A percentile compares a stretch with the other conserved stretches of the same genome.
phyloP scores from a whole-genome alignment of 2,888 invertebrate species.

The Acleris cristana region DNA sequence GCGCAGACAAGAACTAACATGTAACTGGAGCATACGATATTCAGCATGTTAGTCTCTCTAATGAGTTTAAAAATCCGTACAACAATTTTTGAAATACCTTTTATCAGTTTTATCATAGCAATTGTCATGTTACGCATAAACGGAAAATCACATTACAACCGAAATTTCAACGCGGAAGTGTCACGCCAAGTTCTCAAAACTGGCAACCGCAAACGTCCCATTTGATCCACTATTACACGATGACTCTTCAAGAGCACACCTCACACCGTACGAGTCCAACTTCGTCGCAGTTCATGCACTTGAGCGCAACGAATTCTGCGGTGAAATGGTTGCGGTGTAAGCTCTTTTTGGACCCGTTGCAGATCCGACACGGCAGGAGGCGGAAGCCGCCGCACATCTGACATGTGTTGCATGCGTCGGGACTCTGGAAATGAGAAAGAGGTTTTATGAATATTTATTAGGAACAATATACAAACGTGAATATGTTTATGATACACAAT shows the following conservation, averaged over 20 bases:
- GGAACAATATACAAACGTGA: too few relatives aligned
- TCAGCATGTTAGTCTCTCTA: too few relatives aligned
- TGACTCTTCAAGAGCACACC: constrained; percentile 85
- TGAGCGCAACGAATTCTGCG: constrained; percentile 95
- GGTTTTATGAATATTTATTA: not conserved
- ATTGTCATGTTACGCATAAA: not conserved
- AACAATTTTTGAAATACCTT: too few relatives aligned
- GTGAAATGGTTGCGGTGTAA: constrained; percentile 97
- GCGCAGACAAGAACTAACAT: too few relatives aligned
- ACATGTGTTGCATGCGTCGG: constrained; percentile 92
- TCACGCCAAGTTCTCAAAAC: not conserved
- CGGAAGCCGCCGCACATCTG: constrained; percentile 96
- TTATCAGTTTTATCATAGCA: too few relatives aligned
- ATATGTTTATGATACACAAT: too few relatives aligned
- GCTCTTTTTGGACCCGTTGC: constrained; percentile 98
- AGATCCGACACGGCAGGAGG: constrained; percentile 94
- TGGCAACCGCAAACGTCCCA: not conserved
- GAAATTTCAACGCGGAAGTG: not conserved
- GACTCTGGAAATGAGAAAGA: constrained; percentile 85
- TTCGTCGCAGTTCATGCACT: constrained; percentile 98
- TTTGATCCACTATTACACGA: not conserved
- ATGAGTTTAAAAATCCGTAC: too few relatives aligned
- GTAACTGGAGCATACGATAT: too few relatives aligned
- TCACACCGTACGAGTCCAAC: constrained; percentile 96
- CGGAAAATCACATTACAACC: not conserved